Base-by-base conservation (phyloP, 2,888 invertebrate genomes). In the Tetranychus piercei region DNA sequence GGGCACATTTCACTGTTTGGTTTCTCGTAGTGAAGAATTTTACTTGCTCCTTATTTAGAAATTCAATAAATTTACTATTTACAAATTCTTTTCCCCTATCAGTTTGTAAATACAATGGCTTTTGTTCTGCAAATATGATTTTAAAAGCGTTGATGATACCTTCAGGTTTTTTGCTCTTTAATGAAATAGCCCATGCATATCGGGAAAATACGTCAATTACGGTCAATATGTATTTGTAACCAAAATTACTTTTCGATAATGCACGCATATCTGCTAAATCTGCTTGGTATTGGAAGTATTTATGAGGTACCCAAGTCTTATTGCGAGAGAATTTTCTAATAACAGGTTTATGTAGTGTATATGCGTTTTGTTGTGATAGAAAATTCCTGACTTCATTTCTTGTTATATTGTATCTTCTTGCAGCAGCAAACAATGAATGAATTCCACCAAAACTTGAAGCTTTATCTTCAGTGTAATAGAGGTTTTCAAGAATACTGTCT, bases 131-230 rank as follows among this genome's bases (percentile, higher is more conserved):
- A 55, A 55, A 55, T 55, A 55, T 55, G 9, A 11, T 55, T 11
- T 15, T 9, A 5, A 55, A 55, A 6, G 55, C 9, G 1, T 6
- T 55, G 6, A 55, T 15, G 2, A 55, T 55, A 2, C 6, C 55
- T 55, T 9, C 9, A 1, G 55, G 55, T 15, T 55, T 55, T 15
- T 55, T 55, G 15, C 11, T 11, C 55, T 55, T 55, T 6, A 55
- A 11, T 6, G 55, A 9, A 55, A 55, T 55, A 11, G 11, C 55
- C 55, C 55, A 55, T 11, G 11, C 78, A 73, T 75, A 79, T 73
- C 78, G 79, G 7, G 77, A 77, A 20, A 80, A 78, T 8, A 78
- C 75, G 74, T 80, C 80, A 11, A 80, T 80, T 18, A 75, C 73
- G 1, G 77, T 79, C 5, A 80, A 73, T 11, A 80, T 71, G 74